A percentile compares a stretch with the other conserved stretches of the same genome.
Conservation (phyloP, 1,140 invertebrate genomes). For the Steinernema feltiae region DNA sequence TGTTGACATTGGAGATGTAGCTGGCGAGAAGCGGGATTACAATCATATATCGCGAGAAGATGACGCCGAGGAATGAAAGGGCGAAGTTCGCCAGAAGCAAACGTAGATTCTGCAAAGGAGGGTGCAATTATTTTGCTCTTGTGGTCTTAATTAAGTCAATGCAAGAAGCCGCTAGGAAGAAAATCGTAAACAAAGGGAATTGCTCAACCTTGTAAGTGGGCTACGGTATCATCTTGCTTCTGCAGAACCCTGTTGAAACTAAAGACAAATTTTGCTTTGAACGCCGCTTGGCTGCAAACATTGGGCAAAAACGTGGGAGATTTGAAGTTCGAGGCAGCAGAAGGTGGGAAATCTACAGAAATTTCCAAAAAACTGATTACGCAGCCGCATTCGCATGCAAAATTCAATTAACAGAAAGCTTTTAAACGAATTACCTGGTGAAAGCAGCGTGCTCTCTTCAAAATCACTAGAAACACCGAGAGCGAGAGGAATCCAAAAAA, state of each 20-base stretch:
- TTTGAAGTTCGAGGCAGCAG: too few relatives aligned
- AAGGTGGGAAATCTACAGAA: too few relatives aligned
- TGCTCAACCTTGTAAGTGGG: neutral
- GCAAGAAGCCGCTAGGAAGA: too few relatives aligned
- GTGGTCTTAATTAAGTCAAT: too few relatives aligned
- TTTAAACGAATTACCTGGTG: conserved; percentile 12
- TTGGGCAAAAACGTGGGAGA: too few relatives aligned
- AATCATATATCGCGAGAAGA: conserved; percentile 5
- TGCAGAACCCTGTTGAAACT: too few relatives aligned
- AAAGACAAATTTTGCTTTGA: too few relatives aligned
- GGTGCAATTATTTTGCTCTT: neutral
- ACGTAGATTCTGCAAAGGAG: neutral
- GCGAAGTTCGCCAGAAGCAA: neutral
- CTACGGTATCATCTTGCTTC: too few relatives aligned
- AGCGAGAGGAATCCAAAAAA: neutral
- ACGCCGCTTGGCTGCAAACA: too few relatives aligned
- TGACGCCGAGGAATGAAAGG: conserved; percentile 7
- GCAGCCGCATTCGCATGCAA: too few relatives aligned
- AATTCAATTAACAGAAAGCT: too few relatives aligned
- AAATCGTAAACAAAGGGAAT: neutral
- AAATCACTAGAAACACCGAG: neutral
- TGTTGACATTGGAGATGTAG: neutral
- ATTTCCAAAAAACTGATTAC: too few relatives aligned
- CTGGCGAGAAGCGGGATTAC: neutral
- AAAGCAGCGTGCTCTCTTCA: neutral